phyloP scores from a whole-genome alignment of 2,113 vertebrate genomes.

The Nerophis lumbriciformis region DNA sequence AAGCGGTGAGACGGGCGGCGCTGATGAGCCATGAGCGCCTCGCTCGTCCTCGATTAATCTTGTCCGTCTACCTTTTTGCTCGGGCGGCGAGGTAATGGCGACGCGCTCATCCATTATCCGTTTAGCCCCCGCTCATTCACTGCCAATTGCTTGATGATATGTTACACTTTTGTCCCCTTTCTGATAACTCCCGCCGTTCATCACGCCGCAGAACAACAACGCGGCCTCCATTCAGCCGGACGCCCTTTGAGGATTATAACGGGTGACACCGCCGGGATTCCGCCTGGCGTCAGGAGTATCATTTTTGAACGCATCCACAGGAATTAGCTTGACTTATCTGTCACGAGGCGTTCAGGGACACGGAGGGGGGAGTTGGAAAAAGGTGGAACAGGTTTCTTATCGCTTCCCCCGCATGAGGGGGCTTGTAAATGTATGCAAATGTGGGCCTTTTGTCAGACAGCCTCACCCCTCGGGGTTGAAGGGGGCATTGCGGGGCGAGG shows the following conservation, averaged over 20 bases:
- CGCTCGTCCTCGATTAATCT: constrained; percentile 96
- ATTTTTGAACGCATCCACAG: constrained; percentile 80
- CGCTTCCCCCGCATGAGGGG: constrained; percentile 74
- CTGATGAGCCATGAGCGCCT: constrained; percentile 93
- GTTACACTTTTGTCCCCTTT: constrained; percentile 93
- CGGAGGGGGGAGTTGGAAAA: constrained; percentile 57
- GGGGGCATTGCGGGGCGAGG: constrained; percentile 31
- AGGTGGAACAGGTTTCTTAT: constrained; percentile 92
- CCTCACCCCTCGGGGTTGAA: constrained; percentile 75
- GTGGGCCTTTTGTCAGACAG: constrained; percentile 80
- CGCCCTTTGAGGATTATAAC: constrained; percentile 92
- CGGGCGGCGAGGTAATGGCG: constrained; percentile 88
- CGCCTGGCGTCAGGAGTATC: constrained; percentile 84
- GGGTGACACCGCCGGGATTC: constrained; percentile 92
- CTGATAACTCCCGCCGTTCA: constrained; percentile 94
- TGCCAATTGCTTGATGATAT: constrained; percentile 96
- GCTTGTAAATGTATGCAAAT: constrained; percentile 96
- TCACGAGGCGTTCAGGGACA: constrained; percentile 87
- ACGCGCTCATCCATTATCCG: constrained; percentile 97
- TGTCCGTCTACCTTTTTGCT: constrained; percentile 91
- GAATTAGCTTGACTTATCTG: constrained; percentile 97
- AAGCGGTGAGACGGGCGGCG: constrained; percentile 72
- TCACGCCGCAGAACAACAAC: constrained; percentile 75
- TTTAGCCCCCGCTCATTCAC: constrained; percentile 94
- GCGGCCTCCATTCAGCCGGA: constrained; percentile 77